Base-by-base conservation (phyloP, 2,888 invertebrate species). In the Atrina japonica region DNA sequence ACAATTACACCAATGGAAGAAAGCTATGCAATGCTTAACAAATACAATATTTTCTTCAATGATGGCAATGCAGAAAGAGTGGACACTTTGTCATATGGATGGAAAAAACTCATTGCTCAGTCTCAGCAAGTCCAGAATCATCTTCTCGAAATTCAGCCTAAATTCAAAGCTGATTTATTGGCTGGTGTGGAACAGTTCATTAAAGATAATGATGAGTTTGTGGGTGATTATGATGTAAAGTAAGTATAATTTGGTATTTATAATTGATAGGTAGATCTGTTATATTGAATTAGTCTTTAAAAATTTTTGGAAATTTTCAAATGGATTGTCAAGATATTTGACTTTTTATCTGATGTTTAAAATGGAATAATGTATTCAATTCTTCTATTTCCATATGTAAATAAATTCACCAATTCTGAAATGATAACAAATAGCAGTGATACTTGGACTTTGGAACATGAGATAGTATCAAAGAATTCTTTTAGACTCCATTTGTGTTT, bases 1-100 rank as follows among this genome's bases (percentile, higher is more conserved):
- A 95, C 94, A 84, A 97, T 98, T 69, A 96, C 96, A 85, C 98
- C 98, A 0, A 96, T 98, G 70, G 98, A 98, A 92, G 96, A 98
- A 92, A 96, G 97, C 0, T 98, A 98, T 89, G 96, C 96, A 86
- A 94, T 97, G 41, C 94, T 98, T 3, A 95, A 95, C 1, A 94
- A 96, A 11, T 97, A 96, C 88, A 95, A 97, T 79, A 93, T 98
- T 2, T 94, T 94, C 5, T 95, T 97, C 11, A 96, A 96, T 88
- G 94, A 95, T 77, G 97, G 97, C 84, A 96, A 97, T 84, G 92
- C 96, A 65, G 98, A 98, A 88, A 95, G 96, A 90, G 97, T 97
- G 0, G 98, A 98, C 88, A 96, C 95, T 86, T 92, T 98, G 30
- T 93, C 97, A 0, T 95, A 96, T 88, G 95, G 95, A 0, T 98